Evolutionary conservation across 2,888 invertebrate species (phyloP), one percentile per base, ranked within the genome.

Genomic region (Dendrolimus pini): DNA sequence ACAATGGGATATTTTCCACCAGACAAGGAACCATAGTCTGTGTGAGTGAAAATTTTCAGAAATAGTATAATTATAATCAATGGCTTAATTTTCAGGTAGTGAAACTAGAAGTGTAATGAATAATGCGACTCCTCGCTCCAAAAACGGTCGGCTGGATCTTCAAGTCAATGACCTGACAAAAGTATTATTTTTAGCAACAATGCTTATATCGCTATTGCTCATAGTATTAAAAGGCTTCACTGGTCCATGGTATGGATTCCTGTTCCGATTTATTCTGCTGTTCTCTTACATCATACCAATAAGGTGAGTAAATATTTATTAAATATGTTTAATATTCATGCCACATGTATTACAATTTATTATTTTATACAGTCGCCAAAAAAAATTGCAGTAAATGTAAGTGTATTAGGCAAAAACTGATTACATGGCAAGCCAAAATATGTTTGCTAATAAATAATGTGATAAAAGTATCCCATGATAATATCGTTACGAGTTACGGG

Each of bases 261-360:
- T 99, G 92, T 98, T 99, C 90, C 93, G 99, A 74, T 99, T 99
- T 78, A 94, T 99, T 57, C 92, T 99, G 54, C 93, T 99, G 14
- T 99, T 99, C 90, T 99, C 99, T 0, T 99, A 99, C 88, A 99
- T 99, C 72, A 99, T 99, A 77, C 99, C 99, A 13, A 98, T 99
- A 70, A 97, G 96, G 95, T 95, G 72, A 90, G 87, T 69, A 41
- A 42, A 47, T 55, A 41, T 8, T 12, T 10, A 7, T 42, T 2
- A 42, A 56, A 30, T 55, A 10, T 42, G 3, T 41, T 14, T 13
- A 42, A 18, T n/a, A 6, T 30, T 30, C 30, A 18, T 18, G 30
- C 6, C 30, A 30, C 18, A 18, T 18, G 18, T 18, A 18, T 18
- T 18, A 18, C 3, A 18, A 18, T 18, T 18, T 18, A 18, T 18